These are phyloP conservation scores for Himalopsyche tibetana DNA, from an alignment of 2,888 invertebrate species.

Conservation along the genomic window DNA sequence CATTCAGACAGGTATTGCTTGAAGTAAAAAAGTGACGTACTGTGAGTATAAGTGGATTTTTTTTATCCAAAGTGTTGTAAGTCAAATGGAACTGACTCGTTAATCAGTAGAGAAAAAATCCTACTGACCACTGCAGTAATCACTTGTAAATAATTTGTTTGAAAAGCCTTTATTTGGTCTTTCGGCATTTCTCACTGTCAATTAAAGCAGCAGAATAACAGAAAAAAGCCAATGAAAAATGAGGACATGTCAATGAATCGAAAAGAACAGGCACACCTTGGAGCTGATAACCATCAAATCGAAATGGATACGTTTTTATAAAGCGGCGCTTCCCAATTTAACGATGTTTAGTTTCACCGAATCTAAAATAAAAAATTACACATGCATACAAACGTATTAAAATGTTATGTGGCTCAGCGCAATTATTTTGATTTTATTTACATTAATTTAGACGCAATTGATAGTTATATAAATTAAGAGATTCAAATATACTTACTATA, in stretches of 20 bases:
- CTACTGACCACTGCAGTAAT: conserved; percentile 25
- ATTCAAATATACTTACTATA: too few relatives aligned
- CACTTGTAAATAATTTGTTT: conserved; percentile 43
- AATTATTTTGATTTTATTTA: too few relatives aligned
- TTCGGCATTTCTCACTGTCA: conserved; percentile 54
- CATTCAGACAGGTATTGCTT: too few relatives aligned
- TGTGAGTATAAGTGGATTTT: too few relatives aligned
- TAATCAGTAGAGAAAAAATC: conserved; percentile 14
- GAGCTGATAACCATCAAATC: conserved; percentile 47
- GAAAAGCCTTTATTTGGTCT: conserved; percentile 38
- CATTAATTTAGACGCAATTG: too few relatives aligned
- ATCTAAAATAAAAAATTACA: too few relatives aligned
- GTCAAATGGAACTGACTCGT: conserved; percentile 18
- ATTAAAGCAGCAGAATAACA: conserved; percentile 46
- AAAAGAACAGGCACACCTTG: conserved; percentile 39
- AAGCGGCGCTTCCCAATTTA: not conserved
- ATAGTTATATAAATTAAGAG: too few relatives aligned
- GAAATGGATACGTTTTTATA: conserved; percentile 39
- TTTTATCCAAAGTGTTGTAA: too few relatives aligned
- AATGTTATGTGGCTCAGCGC: too few relatives aligned
- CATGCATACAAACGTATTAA: too few relatives aligned
- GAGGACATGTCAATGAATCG: conserved; percentile 49
- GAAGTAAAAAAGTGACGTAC: too few relatives aligned
- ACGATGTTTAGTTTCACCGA: too few relatives aligned
- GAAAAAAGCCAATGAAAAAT: conserved; percentile 54